Base-by-base conservation (phyloP, 2,888 invertebrate species). In the Torymus texanus region DNA sequence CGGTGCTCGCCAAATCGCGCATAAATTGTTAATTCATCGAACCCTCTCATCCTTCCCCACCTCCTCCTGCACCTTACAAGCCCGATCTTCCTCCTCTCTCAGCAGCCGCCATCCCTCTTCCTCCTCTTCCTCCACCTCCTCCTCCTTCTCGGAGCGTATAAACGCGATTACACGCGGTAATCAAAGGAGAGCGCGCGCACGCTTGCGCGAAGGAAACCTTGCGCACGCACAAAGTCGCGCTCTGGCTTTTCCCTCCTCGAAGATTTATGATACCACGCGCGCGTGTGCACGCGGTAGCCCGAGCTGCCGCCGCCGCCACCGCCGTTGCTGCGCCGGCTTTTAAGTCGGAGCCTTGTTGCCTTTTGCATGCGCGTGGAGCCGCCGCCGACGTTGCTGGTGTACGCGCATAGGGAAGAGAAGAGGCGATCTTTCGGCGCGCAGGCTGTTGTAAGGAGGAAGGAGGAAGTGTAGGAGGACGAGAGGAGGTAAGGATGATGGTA, bases 91-190 rank as follows among this genome's bases (percentile, higher is more conserved):
- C 65, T 18, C n/a, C n/a, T 5, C 41, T 41, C 41, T 41, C 41
- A 8, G 41, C 41, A 41, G 16, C 16, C 63, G 21, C 59, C 41
- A 21, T 65, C 21, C 41, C 56, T 41, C 56, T 55, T 24, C 18
- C 63, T 29, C 29, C 29, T 29, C 29, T 3, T 5, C 29, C 29
- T 29, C 29, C 21, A 21, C 21, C 29, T 29, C 29, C 29, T 29
- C 3, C 41, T 41, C 41, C 41, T 41, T 41, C 41, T 56, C 63
- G 18, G 63, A 65, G 18, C 55, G 73, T 65, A 73, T 65, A 65
- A 73, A 73, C n/a, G 73, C 73, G 73, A 73, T 73, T 73, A 73
- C 73, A 56, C 50, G 56, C 55, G 56, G 73, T 65, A 63, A 73
- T 73, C 65, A 73, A 65, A 73, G 73, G 65, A 73, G 73, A 63